phyloP scores from a whole-genome alignment of 2,113 vertebrate species.

The Tenebrosternarchus preto region DNA sequence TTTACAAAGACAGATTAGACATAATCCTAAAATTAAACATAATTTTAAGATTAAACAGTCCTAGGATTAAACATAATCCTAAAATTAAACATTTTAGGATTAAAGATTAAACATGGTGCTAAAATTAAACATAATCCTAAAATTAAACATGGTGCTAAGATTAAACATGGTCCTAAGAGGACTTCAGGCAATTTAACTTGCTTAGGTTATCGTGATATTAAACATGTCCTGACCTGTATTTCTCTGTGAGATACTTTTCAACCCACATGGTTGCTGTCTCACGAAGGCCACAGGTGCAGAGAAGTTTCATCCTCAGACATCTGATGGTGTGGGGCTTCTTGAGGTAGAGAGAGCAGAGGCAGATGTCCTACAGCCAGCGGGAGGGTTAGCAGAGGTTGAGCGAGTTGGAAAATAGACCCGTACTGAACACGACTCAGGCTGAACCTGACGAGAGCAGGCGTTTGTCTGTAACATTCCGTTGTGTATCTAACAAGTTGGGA shows the following conservation, averaged over 20 bases:
- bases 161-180: not conserved
- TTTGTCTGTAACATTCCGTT: too few relatives aligned
- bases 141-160: not conserved
- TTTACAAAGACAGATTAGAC: not conserved
- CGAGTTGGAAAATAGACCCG: slow-evolving; percentile 25
- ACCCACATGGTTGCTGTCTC: too few relatives aligned
- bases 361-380: too few relatives aligned
- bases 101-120: not conserved
- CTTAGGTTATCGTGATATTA: not conserved
- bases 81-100: too few relatives aligned
- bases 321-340: not conserved
- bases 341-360: slow-evolving; percentile 5
- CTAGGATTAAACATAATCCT: not conserved
- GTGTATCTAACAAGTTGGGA: too few relatives aligned
- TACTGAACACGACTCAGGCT: slow-evolving; percentile 11
- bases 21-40: not conserved
- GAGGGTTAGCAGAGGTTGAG: slow-evolving; percentile 15
- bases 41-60: too few relatives aligned
- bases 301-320: slow-evolving; percentile 19
- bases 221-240: not conserved
- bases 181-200: not conserved
- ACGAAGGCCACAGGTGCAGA: not conserved
- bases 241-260: not conserved
- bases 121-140: not conserved
- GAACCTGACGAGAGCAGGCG: slow-evolving; percentile 7